Conservation (phyloP, 2,888 invertebrate species). For the Cheilosia grossa region DNA sequence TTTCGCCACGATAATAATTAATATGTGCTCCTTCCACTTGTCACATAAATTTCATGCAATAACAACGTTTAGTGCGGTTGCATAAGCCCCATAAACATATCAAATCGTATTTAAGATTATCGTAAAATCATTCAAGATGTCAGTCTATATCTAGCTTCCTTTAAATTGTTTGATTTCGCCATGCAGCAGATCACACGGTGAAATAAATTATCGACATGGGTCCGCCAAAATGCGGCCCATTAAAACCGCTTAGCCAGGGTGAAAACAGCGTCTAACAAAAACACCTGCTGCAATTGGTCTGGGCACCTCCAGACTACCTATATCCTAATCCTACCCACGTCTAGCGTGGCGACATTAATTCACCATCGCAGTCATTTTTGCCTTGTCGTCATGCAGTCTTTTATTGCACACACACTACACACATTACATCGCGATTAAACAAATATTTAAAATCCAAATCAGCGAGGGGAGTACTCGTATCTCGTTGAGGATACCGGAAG, state of each 20-base stretch:
- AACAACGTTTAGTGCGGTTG: conserved; percentile 29
- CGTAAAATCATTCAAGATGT: conserved; percentile 30
- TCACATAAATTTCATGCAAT: conserved; percentile 43
- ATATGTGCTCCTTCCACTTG: conserved; percentile 22
- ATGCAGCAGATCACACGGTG: neutral
- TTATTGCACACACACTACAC: conserved; percentile 16
- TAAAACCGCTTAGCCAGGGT: conserved; percentile 38
- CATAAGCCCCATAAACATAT: conserved; percentile 47
- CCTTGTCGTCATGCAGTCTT: conserved; percentile 19
- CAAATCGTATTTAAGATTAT: conserved; percentile 32
- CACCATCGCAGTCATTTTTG: neutral
- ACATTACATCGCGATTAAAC: conserved; percentile 11
- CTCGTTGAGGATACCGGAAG: neutral
- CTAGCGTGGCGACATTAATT: neutral
- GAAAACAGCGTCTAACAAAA: conserved; percentile 26
- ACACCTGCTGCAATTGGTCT: conserved; percentile 43
- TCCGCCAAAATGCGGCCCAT: conserved; percentile 4
- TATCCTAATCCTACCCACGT: neutral
- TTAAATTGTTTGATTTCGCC: conserved; percentile 38
- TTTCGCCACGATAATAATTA: conserved; percentile 30
- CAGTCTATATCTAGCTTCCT: conserved; percentile 30
- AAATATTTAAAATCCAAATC: neutral
- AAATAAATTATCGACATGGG: conserved; percentile 23
- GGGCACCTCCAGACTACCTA: neutral
- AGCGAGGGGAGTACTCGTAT: neutral